These are phyloP conservation scores for Menura novaehollandiae DNA, from an alignment of 2,113 vertebrate species.

Conservation along the genomic window DNA sequence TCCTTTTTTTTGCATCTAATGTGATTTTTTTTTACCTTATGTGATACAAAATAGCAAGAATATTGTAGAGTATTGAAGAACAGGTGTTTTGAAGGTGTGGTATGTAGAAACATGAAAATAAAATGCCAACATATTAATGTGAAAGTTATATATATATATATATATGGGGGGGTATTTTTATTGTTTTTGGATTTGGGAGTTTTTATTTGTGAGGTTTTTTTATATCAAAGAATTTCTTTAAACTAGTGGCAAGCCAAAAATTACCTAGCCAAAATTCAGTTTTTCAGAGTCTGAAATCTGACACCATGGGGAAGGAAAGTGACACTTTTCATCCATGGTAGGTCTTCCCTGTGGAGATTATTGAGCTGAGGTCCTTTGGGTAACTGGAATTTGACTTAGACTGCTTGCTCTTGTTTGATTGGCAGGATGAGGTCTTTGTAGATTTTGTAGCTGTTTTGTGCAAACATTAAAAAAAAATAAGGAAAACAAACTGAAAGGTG, in stretches of 20 bases:
- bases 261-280: not conserved
- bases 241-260: not conserved
- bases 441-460: not conserved
- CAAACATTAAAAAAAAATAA: not conserved
- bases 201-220: not conserved
- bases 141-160: not conserved
- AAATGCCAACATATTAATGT: not conserved
- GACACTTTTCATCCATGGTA: not conserved
- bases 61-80: not conserved
- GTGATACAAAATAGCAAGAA: not conserved
- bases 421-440: not conserved
- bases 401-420: not conserved
- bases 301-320: not conserved
- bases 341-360: not conserved
- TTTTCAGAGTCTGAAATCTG: not conserved
- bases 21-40: not conserved
- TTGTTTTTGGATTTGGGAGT: not conserved
- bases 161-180: accelerated
- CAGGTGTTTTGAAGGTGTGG: not conserved
- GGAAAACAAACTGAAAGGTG: not conserved
- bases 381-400: not conserved
- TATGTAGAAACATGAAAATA: not conserved
- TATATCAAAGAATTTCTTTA: not conserved
- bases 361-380: not conserved
- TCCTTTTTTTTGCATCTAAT: not conserved